phyloP scores from a whole-genome alignment of 2,113 vertebrate species.

The Corythornis madagascariensis region DNA sequence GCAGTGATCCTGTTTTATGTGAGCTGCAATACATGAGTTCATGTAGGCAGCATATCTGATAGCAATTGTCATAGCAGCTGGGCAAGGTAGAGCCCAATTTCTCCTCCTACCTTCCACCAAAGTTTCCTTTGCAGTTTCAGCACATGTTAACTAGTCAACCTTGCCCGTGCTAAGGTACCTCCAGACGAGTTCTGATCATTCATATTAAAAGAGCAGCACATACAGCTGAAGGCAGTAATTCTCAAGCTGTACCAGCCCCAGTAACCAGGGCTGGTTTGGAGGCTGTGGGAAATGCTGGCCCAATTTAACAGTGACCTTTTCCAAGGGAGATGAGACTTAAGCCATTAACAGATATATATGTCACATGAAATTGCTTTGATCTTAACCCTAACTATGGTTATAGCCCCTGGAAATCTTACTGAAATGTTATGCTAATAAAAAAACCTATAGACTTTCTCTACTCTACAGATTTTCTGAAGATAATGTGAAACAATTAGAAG shows the following conservation, averaged over 20 bases:
- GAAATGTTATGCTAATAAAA: background rate
- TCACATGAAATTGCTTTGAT: background rate
- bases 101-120: background rate
- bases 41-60: background rate
- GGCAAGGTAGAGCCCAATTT: background rate
- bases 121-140: background rate
- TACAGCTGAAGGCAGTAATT: background rate
- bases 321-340: background rate
- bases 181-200: background rate
- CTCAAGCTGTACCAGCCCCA: background rate
- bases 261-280: background rate
- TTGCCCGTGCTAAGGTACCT: background rate
- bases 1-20: background rate
- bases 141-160: too few relatives aligned
- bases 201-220: background rate
- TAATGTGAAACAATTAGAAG: background rate
- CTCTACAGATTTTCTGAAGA: slow-evolving; percentile 3
- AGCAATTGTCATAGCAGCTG: background rate
- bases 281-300: background rate
- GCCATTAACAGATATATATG: background rate
- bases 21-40: background rate
- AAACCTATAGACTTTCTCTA: background rate
- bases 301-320: background rate
- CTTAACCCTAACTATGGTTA: background rate
- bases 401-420: background rate